Evolutionary conservation across 1,140 invertebrate species (phyloP), one percentile per base, ranked within the genome.

Genomic region (Panulirus ornatus): DNA sequence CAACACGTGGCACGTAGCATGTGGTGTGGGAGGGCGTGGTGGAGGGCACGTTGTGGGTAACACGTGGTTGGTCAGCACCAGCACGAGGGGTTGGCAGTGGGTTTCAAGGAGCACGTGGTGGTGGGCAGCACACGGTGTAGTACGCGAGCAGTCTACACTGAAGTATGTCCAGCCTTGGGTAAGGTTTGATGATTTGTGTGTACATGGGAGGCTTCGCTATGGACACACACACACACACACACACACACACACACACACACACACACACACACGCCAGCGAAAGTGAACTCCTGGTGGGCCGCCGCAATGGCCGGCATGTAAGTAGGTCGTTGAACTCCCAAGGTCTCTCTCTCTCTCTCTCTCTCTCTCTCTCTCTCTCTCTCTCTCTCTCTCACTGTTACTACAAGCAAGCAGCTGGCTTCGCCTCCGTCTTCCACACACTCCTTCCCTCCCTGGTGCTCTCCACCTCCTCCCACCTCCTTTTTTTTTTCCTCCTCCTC

Each of bases 271-370:
- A 19, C 73, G 42, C 73, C 73, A 76, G 73, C 73, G 73, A 76
- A 76, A 76, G 73, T 76, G 73, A 76, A n/a, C 38, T 27, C 73
- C 73, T n/a, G n/a, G n/a, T n/a, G n/a, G n/a, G n/a, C n/a, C 73
- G 73, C 34, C 73, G 73, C 73, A 5, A 38, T 38, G 73, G 34
- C 42, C 73, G 16, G 44, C 73, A 76, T 27, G 73, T 76, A 76
- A 76, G 73, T 76, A 76, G 73, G 73, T 40, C 73, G 73, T 40
- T 76, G 73, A 76, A 38, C 73, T 76, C 73, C 44, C 73, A 76
- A 76, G 73, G 73, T 76, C 73, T 76, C 40, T 76, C 73, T 76
- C 73, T 76, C 73, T 76, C 73, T 76, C 73, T 76, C 73, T 76
- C 73, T 76, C 73, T 76, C 73, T 76, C 73, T 76, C 73, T 76